Evolutionary conservation across 2,888 invertebrate genomes (phyloP).

Genomic region (Schrankia costaestrigalis): DNA sequence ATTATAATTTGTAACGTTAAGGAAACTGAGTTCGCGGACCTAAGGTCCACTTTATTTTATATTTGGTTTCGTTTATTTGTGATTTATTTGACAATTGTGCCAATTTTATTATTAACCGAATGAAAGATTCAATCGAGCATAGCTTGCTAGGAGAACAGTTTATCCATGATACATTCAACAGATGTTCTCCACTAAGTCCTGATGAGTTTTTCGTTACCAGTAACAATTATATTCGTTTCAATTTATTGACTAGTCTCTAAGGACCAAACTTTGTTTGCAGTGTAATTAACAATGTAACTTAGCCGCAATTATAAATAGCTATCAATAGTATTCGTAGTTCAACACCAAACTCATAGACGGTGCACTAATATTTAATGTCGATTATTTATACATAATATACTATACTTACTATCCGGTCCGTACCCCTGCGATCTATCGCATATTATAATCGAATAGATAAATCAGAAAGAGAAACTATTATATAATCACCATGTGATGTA

Average conservation of each 20-base stretch:
- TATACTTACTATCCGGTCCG: constrained; percentile 39
- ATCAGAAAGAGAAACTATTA: constrained; percentile 60
- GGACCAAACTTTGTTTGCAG: constrained; percentile 66
- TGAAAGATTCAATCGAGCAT: constrained; percentile 70
- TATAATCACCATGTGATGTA: constrained; percentile 75
- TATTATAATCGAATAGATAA: constrained; percentile 42
- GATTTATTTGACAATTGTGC: constrained; percentile 77
- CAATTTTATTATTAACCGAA: constrained; percentile 75
- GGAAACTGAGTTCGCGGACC: constrained; percentile 57
- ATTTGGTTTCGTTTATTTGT: constrained; percentile 71
- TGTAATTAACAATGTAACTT: constrained; percentile 42
- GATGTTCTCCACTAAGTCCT: constrained; percentile 56
- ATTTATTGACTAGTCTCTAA: constrained; percentile 74
- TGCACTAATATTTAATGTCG: constrained; percentile 40
- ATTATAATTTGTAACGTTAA: constrained; percentile 41
- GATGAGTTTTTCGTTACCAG: constrained; percentile 67
- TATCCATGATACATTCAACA: constrained; percentile 29
- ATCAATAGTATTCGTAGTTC: constrained; percentile 33
- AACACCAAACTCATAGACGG: constrained; percentile 39
- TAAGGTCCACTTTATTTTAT: constrained; percentile 62
- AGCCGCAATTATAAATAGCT: constrained; percentile 40
- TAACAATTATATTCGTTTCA: constrained; percentile 64
- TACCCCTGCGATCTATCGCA: constrained; percentile 36
- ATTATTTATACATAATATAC: constrained; percentile 30
- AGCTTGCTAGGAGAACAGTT: constrained; percentile 64